Evolutionary conservation across 2,113 vertebrate genomes (phyloP).

Genomic region (Xenus cinereus): DNA sequence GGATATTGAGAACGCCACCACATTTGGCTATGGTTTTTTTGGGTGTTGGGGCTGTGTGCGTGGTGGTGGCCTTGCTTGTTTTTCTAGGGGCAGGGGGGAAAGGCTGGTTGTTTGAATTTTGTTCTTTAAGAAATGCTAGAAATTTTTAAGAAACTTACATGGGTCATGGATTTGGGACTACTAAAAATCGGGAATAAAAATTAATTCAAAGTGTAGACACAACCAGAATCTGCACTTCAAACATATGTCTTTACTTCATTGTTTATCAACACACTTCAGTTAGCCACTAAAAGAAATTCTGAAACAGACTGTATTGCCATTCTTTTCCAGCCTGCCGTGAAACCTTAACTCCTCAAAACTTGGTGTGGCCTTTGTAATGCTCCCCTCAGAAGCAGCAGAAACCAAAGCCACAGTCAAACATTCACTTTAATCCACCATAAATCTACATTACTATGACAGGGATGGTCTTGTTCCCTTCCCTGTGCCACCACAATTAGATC

Average conservation of each 20-base stretch:
- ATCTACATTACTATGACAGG: background rate
- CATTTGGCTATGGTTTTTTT: background rate
- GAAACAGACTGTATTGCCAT: background rate
- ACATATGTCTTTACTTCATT: background rate
- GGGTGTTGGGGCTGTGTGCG: accelerated
- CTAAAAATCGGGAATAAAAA: background rate
- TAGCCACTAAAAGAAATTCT: background rate
- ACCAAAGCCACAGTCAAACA: background rate
- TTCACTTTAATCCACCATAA: background rate
- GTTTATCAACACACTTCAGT: background rate
- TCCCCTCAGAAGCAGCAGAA: background rate
- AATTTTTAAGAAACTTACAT: background rate
- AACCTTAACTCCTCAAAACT: background rate
- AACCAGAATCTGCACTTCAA: background rate
- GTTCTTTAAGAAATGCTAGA: background rate
- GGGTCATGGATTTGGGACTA: background rate
- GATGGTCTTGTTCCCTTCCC: background rate
- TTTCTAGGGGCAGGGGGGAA: background rate
- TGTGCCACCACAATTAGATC: background rate
- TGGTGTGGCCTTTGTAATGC: background rate
- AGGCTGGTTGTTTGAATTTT: background rate
- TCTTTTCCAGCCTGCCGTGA: background rate
- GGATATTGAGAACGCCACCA: background rate
- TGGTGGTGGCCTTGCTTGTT: background rate
- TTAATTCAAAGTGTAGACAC: background rate